phyloP scores from a whole-genome alignment of 2,888 invertebrate species.

The Nomada lathburiana region DNA sequence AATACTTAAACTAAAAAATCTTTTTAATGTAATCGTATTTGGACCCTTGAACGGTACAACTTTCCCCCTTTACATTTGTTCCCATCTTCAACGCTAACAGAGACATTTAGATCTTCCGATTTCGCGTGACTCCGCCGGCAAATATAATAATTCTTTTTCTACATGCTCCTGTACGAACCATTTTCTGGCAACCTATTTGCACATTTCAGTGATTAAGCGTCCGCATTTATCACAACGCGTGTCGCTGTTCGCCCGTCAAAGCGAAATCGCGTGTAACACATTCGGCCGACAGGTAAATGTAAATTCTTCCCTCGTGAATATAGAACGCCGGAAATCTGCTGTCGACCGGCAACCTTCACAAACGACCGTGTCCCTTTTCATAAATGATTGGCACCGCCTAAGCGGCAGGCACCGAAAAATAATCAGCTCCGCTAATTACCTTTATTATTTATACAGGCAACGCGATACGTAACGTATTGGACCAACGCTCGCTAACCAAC shows the following conservation, averaged over 20 bases:
- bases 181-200: conserved; percentile 13
- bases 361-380: conserved; percentile 13
- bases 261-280: conserved; percentile 57
- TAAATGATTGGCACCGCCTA: conserved; percentile 55
- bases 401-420: conserved; percentile 50
- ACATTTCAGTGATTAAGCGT: conserved; percentile 23
- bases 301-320: conserved; percentile 65
- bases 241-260: conserved; percentile 34
- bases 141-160: too few species aligned
- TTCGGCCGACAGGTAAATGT: conserved; percentile 64
- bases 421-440: conserved; percentile 65
- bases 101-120: too few species aligned
- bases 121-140: too few species aligned
- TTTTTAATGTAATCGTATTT: too few species aligned
- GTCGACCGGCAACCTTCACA: conserved; percentile 40
- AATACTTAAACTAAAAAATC: too few species aligned
- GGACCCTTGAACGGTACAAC: too few species aligned
- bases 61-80: too few species aligned
- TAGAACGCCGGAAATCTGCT: conserved; percentile 60
- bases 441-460: conserved; percentile 56
- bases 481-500: neutral
- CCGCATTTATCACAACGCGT: conserved; percentile 27
- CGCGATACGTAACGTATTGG: conserved; percentile 3
- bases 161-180: neutral
- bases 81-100: too few species aligned